Evolutionary conservation across 2,888 invertebrate species (phyloP), one percentile per base, ranked within the genome.

Genomic region (Caenorhabditis sp.): DNA sequence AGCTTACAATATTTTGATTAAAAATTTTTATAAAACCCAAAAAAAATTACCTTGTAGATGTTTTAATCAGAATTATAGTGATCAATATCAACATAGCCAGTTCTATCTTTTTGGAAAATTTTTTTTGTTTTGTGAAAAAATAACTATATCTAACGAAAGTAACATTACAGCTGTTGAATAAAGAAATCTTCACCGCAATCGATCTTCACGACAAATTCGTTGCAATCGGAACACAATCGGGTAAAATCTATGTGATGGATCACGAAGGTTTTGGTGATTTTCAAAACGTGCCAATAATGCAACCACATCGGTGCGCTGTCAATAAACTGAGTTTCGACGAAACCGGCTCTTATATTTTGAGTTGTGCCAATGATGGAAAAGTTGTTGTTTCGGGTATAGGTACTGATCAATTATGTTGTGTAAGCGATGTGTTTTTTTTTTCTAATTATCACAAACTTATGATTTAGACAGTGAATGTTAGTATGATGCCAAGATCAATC

Each of bases 311-410:
- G 50, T 81, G 81, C 50, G 93, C 95, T 12, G 95, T 99, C 0
- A 96, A 97, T 89, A 93, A 93, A 87, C 94, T 99, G 79, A 94
- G 95, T 55, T 94, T 99, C 75, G 97, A 99, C 88, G 89, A 91
- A 26, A 93, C 93, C 85, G 97, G 96, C n/a, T 95, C 96, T 88
- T 94, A 93, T 88, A 92, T 97, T 27, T 95, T 94, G 50, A 90
- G 89, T 80, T 90, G 90, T 75, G 89, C 90, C 10, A 89, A 90
- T 83, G 90, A 90, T 84, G 89, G 89, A 4, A 86, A 87, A 82
- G 91, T 94, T 63, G 92, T 93, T 82, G 92, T 97, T 67, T 93
- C 93, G 81, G 95, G 96, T 1, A 90, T 99, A 14, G 84, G 86
- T 26, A 78, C 72, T 55, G 64, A 73, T n/a, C 82, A 85, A 62